Evolutionary conservation across 1,140 invertebrate genomes (phyloP).

Genomic region (Caenorhabditis tropicalis): DNA sequence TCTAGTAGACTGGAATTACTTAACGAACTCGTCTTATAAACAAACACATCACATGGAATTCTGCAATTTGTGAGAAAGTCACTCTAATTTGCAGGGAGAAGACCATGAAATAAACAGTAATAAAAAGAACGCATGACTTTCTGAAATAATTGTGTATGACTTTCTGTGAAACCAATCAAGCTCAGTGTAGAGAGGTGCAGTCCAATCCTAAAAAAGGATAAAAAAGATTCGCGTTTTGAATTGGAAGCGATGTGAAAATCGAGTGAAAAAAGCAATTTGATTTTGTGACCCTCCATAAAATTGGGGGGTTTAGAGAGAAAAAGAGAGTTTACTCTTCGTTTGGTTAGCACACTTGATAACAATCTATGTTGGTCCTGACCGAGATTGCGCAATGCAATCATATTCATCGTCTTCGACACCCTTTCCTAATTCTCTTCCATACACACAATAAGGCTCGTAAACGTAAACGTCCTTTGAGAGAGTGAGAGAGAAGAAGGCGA

Average conservation of each 20-base stretch:
- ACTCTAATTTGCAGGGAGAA: no score
- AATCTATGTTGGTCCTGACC: conserved; percentile 13
- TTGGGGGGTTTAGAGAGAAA: background rate
- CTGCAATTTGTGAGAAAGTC: no score
- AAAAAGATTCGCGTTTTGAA: background rate
- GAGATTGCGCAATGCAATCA: conserved; percentile 19
- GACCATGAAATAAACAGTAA: no score
- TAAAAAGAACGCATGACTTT: no score
- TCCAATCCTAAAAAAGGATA: background rate
- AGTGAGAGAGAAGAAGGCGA: background rate
- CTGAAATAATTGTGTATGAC: no score
- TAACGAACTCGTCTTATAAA: no score
- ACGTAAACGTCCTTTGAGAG: background rate
- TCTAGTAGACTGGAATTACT: no score
- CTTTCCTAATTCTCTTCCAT: background rate
- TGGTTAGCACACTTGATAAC: conserved; percentile 5
- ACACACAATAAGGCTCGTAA: conserved; percentile 19
- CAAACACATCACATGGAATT: no score
- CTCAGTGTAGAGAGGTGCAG: no score
- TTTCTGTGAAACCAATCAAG: no score
- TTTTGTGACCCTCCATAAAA: background rate
- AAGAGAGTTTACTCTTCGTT: background rate
- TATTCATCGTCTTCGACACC: background rate
- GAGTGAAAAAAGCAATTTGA: background rate
- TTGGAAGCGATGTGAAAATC: background rate